Evolutionary conservation across 2,113 vertebrate genomes (phyloP).

Genomic region (Hystrix brachyura): DNA sequence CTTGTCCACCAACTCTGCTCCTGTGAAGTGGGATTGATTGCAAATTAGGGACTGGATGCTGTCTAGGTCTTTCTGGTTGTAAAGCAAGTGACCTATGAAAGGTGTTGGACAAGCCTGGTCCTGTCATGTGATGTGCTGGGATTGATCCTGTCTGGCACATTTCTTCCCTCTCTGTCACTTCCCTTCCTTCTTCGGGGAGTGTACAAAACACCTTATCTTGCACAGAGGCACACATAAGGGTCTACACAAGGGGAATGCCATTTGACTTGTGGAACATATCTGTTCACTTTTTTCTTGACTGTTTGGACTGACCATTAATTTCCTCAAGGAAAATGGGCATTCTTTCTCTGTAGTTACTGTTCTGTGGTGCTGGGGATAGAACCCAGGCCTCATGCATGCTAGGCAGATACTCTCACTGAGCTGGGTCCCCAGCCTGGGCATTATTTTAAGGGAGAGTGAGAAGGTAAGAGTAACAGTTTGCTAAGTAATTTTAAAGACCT

Average conservation of each 20-base stretch:
- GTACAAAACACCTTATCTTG: not conserved
- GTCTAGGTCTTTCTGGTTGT: not conserved
- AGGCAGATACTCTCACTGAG: too few species aligned
- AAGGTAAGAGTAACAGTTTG: not conserved
- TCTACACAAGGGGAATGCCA: fast-evolving
- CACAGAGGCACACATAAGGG: not conserved
- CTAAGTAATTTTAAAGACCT: not conserved
- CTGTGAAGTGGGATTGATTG: too few species aligned
- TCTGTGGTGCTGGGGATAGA: not conserved
- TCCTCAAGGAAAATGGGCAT: not conserved
- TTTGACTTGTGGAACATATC: too few species aligned
- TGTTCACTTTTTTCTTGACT: not conserved
- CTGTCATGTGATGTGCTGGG: fast-evolving
- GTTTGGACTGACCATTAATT: fast-evolving
- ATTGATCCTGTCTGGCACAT: fast-evolving
- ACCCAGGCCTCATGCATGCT: not conserved
- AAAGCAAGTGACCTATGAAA: not conserved
- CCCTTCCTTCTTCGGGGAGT: not conserved
- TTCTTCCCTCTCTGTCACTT: not conserved
- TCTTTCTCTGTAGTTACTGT: not conserved
- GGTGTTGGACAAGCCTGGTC: not conserved
- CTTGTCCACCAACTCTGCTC: not conserved
- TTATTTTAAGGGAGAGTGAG: not conserved
- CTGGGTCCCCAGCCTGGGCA: not conserved
- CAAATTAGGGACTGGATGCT: fast-evolving